Evolutionary conservation across 53 echinoderm and acorn worm species (phyloP).

Genomic region (Zoroaster sp.): DNA sequence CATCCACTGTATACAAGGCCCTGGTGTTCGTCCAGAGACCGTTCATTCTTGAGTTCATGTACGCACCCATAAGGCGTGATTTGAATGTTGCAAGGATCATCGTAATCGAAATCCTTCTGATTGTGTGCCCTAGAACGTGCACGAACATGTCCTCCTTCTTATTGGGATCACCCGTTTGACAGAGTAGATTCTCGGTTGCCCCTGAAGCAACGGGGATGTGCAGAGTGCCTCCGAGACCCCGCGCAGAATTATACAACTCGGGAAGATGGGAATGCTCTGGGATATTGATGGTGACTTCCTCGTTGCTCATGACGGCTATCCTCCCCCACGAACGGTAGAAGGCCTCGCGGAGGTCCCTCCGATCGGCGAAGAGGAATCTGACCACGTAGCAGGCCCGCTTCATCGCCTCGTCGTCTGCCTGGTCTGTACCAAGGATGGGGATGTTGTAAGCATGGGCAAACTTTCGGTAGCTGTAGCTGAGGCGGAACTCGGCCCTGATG

Average conservation of each 20-base stretch:
- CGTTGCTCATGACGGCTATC: conserved; percentile 62
- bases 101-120: conserved; percentile 61
- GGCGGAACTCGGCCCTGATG: conserved; percentile 71
- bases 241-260: conserved; percentile 25
- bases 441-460: conserved; percentile 93
- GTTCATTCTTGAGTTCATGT: conserved; percentile 65
- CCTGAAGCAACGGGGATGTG: conserved; percentile 87
- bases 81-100: conserved; percentile 46
- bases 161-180: conserved; percentile 65
- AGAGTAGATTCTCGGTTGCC: conserved; percentile 89
- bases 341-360: conserved; percentile 71
- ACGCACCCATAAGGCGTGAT: conserved; percentile 59
- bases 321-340: conserved; percentile 65
- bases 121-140: conserved; percentile 72
- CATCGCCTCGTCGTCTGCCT: conserved; percentile 75
- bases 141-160: conserved; percentile 72
- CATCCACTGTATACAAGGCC: conserved; percentile 45
- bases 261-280: conserved; percentile 79
- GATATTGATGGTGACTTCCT: conserved; percentile 58
- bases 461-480: conserved; percentile 75
- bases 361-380: conserved; percentile 81
- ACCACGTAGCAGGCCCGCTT: conserved; percentile 88
- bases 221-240: conserved; percentile 80
- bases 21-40: conserved; percentile 59
- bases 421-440: conserved; percentile 75